Percentiles rank a stretch among this genome's conserved stretches.
Conservation (phyloP, 2,888 invertebrate species). For the Allolobophora icterica region DNA sequence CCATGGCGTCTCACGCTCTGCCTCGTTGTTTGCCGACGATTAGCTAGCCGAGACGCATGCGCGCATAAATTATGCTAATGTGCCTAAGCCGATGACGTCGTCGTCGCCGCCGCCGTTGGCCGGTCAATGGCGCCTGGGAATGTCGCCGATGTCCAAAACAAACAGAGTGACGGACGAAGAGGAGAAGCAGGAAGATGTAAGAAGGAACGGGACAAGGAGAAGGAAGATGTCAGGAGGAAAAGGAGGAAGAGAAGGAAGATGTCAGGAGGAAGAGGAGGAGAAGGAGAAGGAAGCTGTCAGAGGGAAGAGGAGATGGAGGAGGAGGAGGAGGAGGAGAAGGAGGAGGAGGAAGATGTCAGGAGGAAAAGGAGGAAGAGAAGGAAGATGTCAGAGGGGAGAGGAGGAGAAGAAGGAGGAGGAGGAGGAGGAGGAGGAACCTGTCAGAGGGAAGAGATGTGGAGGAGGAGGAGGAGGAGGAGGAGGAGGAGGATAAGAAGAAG, state of each 20-base stretch:
- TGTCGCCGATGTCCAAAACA: background rate
- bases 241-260: background rate
- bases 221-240: background rate
- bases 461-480: too few species aligned
- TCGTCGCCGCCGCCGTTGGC: background rate
- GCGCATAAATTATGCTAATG: conserved; percentile 14
- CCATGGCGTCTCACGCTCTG: background rate
- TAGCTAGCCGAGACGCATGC: background rate
- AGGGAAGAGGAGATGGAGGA: background rate
- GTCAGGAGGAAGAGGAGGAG: background rate
- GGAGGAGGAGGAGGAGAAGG: background rate
- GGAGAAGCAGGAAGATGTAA: too few species aligned
- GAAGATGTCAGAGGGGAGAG: background rate
- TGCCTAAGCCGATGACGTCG: background rate
- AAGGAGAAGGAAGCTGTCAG: background rate
- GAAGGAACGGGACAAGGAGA: too few species aligned
- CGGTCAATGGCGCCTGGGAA: conserved; percentile 10
- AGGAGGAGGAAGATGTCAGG: background rate
- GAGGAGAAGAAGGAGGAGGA: background rate
- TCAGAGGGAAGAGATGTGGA: too few species aligned
- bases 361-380: background rate
- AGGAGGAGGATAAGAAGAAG: background rate
- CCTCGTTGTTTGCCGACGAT: background rate
- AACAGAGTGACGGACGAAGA: background rate
- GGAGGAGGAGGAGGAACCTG: background rate